Base-by-base conservation (phyloP, 1,140 invertebrate genomes). In the Muscidifurax raptorellus region DNA sequence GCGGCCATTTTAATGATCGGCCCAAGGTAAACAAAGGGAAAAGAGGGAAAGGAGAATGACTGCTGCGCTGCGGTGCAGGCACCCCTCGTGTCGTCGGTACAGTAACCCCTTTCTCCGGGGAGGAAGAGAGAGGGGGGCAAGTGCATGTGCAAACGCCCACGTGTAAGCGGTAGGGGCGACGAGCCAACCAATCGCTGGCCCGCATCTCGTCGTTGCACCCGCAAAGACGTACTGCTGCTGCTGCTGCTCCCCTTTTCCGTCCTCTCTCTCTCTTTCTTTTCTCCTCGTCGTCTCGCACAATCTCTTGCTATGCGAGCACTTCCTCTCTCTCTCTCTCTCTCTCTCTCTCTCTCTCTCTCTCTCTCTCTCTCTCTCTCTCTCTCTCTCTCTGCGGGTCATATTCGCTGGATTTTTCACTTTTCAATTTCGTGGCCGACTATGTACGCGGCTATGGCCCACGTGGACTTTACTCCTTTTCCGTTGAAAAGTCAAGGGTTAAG, bases 1-100 rank as follows among this genome's bases (percentile, higher is more conserved):
- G 91, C 92, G 89, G 92, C 92, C 92, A 93, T 93, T 92, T 93
- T 93, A 92, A 93, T 93, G 92, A 93, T 92, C 92, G 90, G 90
- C 88, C 89, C 86, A 92, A 90, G 90, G 91, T 92, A 93, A 93
- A 93, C 91, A 92, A 93, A 93, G 90, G 90, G 87, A 67, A 74
- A 75, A 76, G 47, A 64, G 79, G 18, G 18, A 64, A 88, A 89
- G 30, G 75, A 81, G 91, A 92, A 92, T 81, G 84, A 85, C 72
- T 77, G 79, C 30, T 25, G 67, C 67, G 27, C 67, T 15, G 32
- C 15, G 13, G 47, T 52, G 18, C 28, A 36, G 82, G 86, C 90
- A 91, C 90, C 91, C 92, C 90, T 90, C 89, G 87, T 86, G 76
- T 79, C 81, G 18, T 44, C 67, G 72, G 89, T 88, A 91, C 87